Evolutionary conservation across 2,888 invertebrate genomes (phyloP).

Genomic region (Hetaerina titia): DNA sequence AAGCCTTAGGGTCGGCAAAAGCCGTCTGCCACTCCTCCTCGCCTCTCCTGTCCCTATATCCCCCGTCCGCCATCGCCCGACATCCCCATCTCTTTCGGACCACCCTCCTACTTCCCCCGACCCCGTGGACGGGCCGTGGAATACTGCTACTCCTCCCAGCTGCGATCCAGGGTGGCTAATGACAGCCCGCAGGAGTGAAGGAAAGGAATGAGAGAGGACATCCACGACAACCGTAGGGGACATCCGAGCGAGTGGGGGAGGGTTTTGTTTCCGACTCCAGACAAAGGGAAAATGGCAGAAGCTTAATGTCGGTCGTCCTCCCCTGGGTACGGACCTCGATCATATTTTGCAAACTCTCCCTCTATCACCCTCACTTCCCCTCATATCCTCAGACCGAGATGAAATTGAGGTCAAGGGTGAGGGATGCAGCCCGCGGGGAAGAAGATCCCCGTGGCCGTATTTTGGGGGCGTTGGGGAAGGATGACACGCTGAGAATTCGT

Average conservation of each 20-base stretch:
- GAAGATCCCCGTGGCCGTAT: no score
- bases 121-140: neutral
- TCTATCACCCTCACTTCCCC: neutral
- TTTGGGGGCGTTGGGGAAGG: no score
- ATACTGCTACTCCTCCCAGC: neutral
- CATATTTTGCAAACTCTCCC: neutral
- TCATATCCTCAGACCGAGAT: neutral
- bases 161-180: neutral
- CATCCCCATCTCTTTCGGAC: no score
- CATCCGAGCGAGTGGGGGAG: neutral
- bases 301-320: neutral
- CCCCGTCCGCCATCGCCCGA: no score
- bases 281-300: neutral
- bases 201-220: neutral
- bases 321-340: neutral
- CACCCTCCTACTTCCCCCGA: neutral
- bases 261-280: neutral
- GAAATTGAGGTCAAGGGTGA: neutral
- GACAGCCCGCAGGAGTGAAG: neutral
- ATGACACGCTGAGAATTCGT: neutral
- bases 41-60: neutral
- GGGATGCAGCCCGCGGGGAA: neutral
- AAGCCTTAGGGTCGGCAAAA: neutral
- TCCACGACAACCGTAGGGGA: neutral
- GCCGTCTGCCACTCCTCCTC: neutral